Conservation (phyloP, 2,888 invertebrate genomes). For the Cephus sareptanus region DNA sequence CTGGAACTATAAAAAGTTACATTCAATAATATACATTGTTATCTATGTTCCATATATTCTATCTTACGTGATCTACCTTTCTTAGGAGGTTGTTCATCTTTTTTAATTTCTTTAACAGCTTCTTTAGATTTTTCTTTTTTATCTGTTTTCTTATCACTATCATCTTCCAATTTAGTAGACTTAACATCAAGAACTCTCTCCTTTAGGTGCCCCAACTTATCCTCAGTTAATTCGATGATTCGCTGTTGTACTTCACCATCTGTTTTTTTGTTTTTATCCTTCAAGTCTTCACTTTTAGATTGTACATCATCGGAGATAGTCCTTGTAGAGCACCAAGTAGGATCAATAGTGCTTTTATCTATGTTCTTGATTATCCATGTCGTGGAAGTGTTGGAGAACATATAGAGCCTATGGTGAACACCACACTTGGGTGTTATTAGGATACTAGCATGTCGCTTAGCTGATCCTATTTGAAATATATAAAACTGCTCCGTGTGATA, state of each 20-base stretch:
- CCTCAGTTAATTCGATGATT: slow-evolving; percentile 48
- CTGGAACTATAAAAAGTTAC: slow-evolving; percentile 46
- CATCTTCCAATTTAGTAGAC: slow-evolving; percentile 12
- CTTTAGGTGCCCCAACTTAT: slow-evolving; percentile 57
- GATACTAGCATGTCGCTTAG: slow-evolving; percentile 50
- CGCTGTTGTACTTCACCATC: slow-evolving; percentile 35
- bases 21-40: neutral
- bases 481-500: slow-evolving; percentile 47
- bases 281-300: slow-evolving; percentile 19
- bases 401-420: slow-evolving; percentile 33
- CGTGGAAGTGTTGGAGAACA: slow-evolving; percentile 40
- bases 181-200: slow-evolving; percentile 49
- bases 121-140: slow-evolving; percentile 22
- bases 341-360: slow-evolving; percentile 22
- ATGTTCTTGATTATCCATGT: slow-evolving; percentile 32
- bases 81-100: slow-evolving; percentile 23
- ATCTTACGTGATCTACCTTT: slow-evolving; percentile 21
- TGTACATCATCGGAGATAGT: slow-evolving; percentile 35
- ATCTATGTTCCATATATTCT: neutral
- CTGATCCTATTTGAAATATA: slow-evolving; percentile 48
- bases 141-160: slow-evolving; percentile 21
- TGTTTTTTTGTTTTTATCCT: slow-evolving; percentile 21
- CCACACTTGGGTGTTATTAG: slow-evolving; percentile 46
- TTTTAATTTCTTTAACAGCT: slow-evolving; percentile 15
- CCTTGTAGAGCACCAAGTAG: slow-evolving; percentile 35